Percentiles rank a stretch among this genome's conserved stretches.
Conservation (phyloP, 2,113 vertebrate genomes). For the Romanogobio albipinnatus region DNA sequence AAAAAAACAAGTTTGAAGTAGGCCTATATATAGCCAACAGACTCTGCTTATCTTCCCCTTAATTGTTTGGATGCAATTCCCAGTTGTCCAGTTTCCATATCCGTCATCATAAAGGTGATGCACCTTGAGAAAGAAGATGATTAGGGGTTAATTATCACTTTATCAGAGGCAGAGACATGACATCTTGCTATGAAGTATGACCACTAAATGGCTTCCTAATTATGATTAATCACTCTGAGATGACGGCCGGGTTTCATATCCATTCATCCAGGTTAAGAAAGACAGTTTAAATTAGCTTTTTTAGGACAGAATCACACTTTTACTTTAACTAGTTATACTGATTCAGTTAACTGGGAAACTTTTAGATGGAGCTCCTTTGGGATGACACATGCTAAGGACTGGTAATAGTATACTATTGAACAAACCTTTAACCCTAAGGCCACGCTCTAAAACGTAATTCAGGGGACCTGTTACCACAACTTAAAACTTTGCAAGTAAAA, state of each 20-base stretch:
- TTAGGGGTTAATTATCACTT: slow-evolving; percentile 55
- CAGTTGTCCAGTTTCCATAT: slow-evolving; percentile 28
- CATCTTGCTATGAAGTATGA: slow-evolving; percentile 46
- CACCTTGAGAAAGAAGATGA: slow-evolving; percentile 45
- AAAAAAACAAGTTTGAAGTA: too few species aligned
- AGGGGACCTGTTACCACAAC: too few species aligned
- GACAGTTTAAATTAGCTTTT: slow-evolving; percentile 30
- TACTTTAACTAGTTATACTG: background rate
- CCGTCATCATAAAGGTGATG: slow-evolving; percentile 36
- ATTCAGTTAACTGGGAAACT: slow-evolving; percentile 6
- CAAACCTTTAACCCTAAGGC: background rate
- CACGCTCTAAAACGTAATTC: background rate
- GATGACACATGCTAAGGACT: background rate
- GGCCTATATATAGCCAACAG: too few species aligned
- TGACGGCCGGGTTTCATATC: slow-evolving; percentile 36
- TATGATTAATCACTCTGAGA: slow-evolving; percentile 54
- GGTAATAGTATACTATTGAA: background rate
- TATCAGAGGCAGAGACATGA: slow-evolving; percentile 45
- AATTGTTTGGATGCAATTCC: background rate
- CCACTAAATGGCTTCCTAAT: slow-evolving; percentile 49
- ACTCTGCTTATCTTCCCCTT: background rate
- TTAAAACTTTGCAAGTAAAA: too few species aligned
- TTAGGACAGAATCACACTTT: background rate
- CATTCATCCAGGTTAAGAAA: slow-evolving; percentile 43
- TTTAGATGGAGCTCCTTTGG: background rate